A percentile compares a stretch with the other conserved stretches of the same genome.
These are phyloP conservation scores for Rattus norvegicus DNA, from an alignment of 2,113 vertebrate species.

Conservation along the genomic window GRCr8 NC_086025.1:58577501-58578000, in stretches of 20 bases:
- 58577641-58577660: too few species aligned
- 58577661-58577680: not conserved
- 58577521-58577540: too few species aligned
- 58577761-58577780: not conserved
- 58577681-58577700: not conserved
- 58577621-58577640: not conserved
- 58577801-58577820: not conserved
- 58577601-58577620: not conserved
- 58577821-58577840: not conserved
- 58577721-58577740: not conserved
- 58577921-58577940: too few species aligned
- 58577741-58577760: not conserved
- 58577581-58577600: not conserved
- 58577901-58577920: too few species aligned
- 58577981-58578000: too few species aligned
- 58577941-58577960: too few species aligned
- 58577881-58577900: too few species aligned
- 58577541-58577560: not conserved
- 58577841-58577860: not conserved
- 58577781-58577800: not conserved
- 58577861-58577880: too few species aligned
- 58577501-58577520: not conserved
- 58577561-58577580: not conserved
- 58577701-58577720: not conserved
- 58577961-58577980: too few species aligned